A percentile compares a stretch with the other conserved stretches of the same genome.
These are phyloP conservation scores for Elaphurus davidianus DNA, from an alignment of 2,113 vertebrate genomes.

Conservation along the genomic window DNA sequence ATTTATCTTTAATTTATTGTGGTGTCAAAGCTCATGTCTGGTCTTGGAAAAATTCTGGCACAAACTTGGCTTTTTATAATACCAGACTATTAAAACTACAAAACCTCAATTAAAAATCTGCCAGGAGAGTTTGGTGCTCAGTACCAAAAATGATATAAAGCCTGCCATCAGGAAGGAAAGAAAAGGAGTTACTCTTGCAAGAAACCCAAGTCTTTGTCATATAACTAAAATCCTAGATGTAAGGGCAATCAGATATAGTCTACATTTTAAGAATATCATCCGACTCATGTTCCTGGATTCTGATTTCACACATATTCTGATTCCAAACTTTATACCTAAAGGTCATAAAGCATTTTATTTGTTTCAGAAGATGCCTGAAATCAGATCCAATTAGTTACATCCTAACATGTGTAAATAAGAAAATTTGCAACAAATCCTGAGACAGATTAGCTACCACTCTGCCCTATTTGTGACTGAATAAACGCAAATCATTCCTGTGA, in stretches of 20 bases:
- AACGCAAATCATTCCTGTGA: background rate
- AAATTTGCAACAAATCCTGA: background rate
- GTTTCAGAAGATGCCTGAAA: background rate
- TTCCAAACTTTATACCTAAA: background rate
- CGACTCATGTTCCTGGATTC: background rate
- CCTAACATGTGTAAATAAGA: background rate
- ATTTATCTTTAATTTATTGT: conserved; percentile 65
- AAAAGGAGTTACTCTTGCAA: conserved; percentile 58
- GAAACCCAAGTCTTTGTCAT: conserved; percentile 59
- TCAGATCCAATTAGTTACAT: background rate
- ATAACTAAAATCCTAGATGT: conserved; percentile 54
- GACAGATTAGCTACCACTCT: background rate
- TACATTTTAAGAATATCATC: background rate
- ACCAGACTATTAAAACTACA: conserved; percentile 74
- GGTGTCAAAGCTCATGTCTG: conserved; percentile 76
- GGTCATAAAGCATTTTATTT: background rate
- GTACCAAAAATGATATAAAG: conserved; percentile 74
- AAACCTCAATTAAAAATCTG: conserved; percentile 79
- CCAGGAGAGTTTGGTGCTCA: conserved; percentile 70
- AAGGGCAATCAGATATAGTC: conserved; percentile 41
- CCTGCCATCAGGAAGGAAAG: background rate
- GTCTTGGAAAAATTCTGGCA: conserved; percentile 72
- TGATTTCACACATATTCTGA: background rate
- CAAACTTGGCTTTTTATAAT: conserved; percentile 70
- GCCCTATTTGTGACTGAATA: background rate